phyloP scores from a whole-genome alignment of 2,888 invertebrate species.

The Chironomus riparius region DNA sequence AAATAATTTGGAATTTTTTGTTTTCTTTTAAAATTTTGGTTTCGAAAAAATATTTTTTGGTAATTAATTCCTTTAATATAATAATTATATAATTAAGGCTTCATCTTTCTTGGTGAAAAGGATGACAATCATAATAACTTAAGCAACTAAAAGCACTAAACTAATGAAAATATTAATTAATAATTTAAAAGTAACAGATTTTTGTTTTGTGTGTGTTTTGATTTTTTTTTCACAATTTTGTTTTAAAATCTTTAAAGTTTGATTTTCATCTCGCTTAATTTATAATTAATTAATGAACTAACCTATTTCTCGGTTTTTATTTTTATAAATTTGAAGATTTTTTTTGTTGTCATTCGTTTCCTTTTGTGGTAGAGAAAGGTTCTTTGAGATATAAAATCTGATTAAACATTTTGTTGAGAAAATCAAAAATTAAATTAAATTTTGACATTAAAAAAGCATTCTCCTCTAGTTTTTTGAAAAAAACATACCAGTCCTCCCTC shows the following conservation, averaged over 20 bases:
- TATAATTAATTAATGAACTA: neutral
- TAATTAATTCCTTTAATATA: slow-evolving; percentile 3
- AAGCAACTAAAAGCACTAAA: slow-evolving; percentile 7
- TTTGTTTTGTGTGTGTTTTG: slow-evolving; percentile 18
- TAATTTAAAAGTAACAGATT: slow-evolving; percentile 6
- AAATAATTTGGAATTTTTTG: no score
- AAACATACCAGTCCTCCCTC: no score
- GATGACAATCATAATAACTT: neutral
- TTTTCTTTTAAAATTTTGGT: neutral
- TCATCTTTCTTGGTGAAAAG: neutral
- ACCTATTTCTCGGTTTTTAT: no score
- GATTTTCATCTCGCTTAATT: neutral
- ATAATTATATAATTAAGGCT: neutral
- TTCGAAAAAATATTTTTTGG: slow-evolving; percentile 26
- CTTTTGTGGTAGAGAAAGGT: no score
- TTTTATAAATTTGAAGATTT: no score
- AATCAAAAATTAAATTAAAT: no score
- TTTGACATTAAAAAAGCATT: no score
- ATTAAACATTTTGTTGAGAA: no score
- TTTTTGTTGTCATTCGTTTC: no score
- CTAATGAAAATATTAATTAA: neutral
- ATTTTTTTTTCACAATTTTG: neutral
- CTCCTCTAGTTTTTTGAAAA: no score
- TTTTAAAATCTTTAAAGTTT: neutral
- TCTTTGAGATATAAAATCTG: no score